Evolutionary conservation across 2,113 vertebrate species (phyloP).

Genomic region (Engraulis encrasicolus): DNA sequence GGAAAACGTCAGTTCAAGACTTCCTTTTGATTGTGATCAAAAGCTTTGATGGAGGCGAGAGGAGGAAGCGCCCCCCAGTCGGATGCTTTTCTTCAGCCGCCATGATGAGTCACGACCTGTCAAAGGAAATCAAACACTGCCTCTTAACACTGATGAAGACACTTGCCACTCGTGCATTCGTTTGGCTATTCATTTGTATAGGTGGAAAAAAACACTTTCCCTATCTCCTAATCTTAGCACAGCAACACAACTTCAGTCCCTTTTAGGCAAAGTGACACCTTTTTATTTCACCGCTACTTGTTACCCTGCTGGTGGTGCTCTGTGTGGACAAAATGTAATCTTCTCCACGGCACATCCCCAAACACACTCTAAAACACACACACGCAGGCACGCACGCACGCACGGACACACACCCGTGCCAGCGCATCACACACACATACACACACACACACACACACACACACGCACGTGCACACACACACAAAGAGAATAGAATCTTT

Average conservation of each 20-base stretch:
- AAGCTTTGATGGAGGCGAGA: constrained; percentile 12
- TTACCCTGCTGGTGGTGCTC: not conserved
- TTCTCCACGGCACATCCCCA: not conserved
- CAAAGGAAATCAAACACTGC: constrained; percentile 10
- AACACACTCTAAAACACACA: too few species aligned
- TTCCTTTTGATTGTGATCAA: not conserved
- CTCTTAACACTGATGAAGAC: constrained; percentile 15
- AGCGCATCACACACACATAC: too few species aligned
- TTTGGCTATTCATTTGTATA: not conserved
- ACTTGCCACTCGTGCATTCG: too few species aligned
- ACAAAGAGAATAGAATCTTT: not conserved
- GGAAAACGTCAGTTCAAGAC: not conserved
- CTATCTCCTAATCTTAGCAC: not conserved
- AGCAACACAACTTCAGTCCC: not conserved
- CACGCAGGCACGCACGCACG: too few species aligned
- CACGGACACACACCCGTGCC: too few species aligned
- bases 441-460: too few species aligned
- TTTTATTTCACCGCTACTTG: not conserved
- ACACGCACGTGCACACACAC: too few species aligned
- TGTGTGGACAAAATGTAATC: constrained; percentile 3
- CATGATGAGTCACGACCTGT: constrained; percentile 3
- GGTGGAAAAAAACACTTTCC: not conserved
- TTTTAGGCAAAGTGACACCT: not conserved
- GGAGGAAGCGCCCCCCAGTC: not conserved
- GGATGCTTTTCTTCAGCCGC: not conserved